phyloP scores from a whole-genome alignment of 2,888 invertebrate species.

The Terebella lapidaria region DNA sequence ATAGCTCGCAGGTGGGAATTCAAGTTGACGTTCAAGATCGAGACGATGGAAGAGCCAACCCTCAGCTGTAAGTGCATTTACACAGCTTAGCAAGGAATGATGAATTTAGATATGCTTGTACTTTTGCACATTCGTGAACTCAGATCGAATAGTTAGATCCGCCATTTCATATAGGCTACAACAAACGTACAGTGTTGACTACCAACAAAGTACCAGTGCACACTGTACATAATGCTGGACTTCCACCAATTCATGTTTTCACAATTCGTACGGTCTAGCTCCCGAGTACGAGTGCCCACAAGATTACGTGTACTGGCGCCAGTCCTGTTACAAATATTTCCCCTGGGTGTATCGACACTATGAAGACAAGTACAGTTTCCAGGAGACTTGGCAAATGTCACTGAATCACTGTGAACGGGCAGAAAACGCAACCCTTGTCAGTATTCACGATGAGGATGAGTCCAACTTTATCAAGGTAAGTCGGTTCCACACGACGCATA shows the following conservation, averaged over 20 bases:
- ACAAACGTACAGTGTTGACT: too few species aligned
- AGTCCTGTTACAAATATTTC: constrained; percentile 20
- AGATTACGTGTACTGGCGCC: constrained; percentile 10
- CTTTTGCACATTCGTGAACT: too few species aligned
- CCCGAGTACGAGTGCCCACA: constrained; percentile 5
- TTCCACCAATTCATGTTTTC: too few species aligned
- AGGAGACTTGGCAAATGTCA: constrained; percentile 16
- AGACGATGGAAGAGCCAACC: neutral
- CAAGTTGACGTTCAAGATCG: constrained; percentile 16
- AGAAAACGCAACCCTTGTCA: constrained; percentile 17
- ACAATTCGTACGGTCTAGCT: too few species aligned
- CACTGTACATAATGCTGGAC: too few species aligned
- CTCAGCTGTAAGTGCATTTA: neutral
- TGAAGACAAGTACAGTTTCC: neutral
- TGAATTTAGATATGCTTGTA: too few species aligned
- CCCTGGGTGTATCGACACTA: constrained; percentile 19
- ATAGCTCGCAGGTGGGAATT: constrained; percentile 20
- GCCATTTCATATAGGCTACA: too few species aligned
- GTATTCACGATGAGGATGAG: constrained; percentile 19
- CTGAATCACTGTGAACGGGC: constrained; percentile 15
- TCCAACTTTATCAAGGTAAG: constrained; percentile 23
- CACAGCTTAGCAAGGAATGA: too few species aligned
- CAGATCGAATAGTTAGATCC: too few species aligned
- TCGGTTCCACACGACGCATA: too few species aligned
- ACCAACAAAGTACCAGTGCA: too few species aligned